These are phyloP conservation scores for Urosaurus nigricauda DNA, from an alignment of 2,797 vertebrate genomes.

Conservation along the genomic window DNA sequence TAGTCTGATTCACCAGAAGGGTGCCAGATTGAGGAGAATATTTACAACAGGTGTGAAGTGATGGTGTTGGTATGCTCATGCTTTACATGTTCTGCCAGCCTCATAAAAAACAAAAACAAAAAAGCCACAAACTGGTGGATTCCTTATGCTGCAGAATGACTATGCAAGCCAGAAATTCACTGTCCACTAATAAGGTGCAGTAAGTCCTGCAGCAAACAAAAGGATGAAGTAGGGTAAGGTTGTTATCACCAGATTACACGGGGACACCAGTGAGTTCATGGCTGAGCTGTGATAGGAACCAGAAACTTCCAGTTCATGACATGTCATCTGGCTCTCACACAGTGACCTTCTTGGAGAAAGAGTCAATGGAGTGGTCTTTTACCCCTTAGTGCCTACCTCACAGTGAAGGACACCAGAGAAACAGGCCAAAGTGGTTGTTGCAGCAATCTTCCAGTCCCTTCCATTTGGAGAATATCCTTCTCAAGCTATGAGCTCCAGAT, in stretches of 20 bases:
- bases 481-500: conserved; percentile 12
- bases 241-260: background rate
- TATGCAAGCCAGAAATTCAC: background rate
- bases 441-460: background rate
- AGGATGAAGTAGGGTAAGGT: background rate
- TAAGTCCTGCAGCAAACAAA: background rate
- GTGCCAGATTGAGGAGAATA: no score
- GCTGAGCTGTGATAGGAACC: background rate
- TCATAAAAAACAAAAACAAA: background rate
- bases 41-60: background rate
- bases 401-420: background rate
- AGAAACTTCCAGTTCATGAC: background rate
- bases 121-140: background rate
- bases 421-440: background rate
- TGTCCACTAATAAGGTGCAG: background rate
- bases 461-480: conserved; percentile 4
- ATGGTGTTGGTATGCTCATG: background rate
- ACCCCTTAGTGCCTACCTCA: background rate
- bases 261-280: background rate
- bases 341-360: background rate
- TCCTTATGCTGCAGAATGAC: background rate
- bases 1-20: no score
- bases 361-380: background rate
- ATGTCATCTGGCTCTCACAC: background rate
- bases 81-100: background rate